Evolutionary conservation across 2,113 vertebrate species (phyloP).

Genomic region (Ameiurus melas): DNA sequence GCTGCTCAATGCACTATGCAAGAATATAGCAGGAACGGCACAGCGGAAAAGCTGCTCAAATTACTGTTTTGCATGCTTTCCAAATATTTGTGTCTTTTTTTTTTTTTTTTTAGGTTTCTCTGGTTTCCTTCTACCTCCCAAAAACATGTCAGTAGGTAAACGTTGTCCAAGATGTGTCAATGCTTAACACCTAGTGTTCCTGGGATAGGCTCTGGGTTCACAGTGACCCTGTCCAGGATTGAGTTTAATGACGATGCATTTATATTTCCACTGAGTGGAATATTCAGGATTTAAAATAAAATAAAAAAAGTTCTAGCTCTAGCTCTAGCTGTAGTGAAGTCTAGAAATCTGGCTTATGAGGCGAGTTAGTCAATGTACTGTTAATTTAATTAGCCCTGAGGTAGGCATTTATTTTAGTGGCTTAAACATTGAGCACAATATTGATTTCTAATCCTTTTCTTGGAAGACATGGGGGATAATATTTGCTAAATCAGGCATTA

Average conservation of each 20-base stretch:
- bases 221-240: not conserved
- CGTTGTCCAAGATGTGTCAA: too few relatives aligned
- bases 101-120: too few relatives aligned
- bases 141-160: not conserved
- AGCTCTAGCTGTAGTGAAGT: not conserved
- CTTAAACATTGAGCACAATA: not conserved
- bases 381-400: not conserved
- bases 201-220: not conserved
- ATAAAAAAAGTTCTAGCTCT: not conserved
- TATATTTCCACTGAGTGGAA: not conserved
- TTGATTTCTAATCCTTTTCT: slow-evolving; percentile 1
- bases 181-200: not conserved
- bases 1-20: too few relatives aligned
- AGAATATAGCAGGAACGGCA: too few relatives aligned
- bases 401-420: not conserved
- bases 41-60: too few relatives aligned
- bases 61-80: not conserved
- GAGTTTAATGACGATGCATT: not conserved
- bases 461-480: not conserved
- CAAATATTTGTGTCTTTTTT: not conserved
- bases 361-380: not conserved
- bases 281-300: too few relatives aligned
- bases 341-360: not conserved
- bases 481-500: not conserved
- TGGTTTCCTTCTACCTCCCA: not conserved